A percentile compares a stretch with the other conserved stretches of the same genome.
Evolutionary conservation across 92 coral and sea anemone genomes (phyloP).

Genomic region (Ricordea florida): DNA sequence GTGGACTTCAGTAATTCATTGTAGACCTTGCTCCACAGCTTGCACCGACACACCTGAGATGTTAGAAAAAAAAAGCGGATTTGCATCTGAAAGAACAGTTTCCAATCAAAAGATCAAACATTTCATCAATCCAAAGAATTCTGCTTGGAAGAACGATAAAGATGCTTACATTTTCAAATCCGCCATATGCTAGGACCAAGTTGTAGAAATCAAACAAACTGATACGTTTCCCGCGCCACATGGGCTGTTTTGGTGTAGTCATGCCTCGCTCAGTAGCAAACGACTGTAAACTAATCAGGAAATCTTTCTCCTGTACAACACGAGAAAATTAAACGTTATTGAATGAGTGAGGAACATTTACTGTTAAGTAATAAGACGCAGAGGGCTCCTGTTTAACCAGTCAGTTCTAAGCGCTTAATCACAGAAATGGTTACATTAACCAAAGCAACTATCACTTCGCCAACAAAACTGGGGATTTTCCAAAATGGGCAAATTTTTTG

Average conservation of each 20-base stretch:
- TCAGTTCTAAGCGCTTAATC: too few species aligned
- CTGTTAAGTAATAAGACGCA: neutral
- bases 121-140: neutral
- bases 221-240: slow-evolving; percentile 81
- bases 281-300: slow-evolving; percentile 42
- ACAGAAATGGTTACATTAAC: too few species aligned
- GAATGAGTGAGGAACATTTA: neutral
- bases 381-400: too few species aligned
- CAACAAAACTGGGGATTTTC: too few species aligned
- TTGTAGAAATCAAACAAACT: slow-evolving; percentile 63
- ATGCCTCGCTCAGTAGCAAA: slow-evolving; percentile 58
- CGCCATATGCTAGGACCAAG: slow-evolving; percentile 75
- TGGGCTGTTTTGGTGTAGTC: slow-evolving; percentile 58
- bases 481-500: too few species aligned
- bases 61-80: neutral
- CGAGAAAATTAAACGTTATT: neutral
- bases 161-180: slow-evolving; percentile 77
- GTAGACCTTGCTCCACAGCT: slow-evolving; percentile 69
- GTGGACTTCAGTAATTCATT: slow-evolving; percentile 51
- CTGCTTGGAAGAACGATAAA: too few species aligned
- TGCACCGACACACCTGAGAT: slow-evolving; percentile 68
- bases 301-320: slow-evolving; percentile 44
- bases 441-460: too few species aligned
- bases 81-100: too few species aligned
- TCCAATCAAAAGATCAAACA: neutral